These are phyloP conservation scores for Drosophila longiperda DNA, from an alignment of 2,888 invertebrate genomes.

Conservation along the genomic window DNA sequence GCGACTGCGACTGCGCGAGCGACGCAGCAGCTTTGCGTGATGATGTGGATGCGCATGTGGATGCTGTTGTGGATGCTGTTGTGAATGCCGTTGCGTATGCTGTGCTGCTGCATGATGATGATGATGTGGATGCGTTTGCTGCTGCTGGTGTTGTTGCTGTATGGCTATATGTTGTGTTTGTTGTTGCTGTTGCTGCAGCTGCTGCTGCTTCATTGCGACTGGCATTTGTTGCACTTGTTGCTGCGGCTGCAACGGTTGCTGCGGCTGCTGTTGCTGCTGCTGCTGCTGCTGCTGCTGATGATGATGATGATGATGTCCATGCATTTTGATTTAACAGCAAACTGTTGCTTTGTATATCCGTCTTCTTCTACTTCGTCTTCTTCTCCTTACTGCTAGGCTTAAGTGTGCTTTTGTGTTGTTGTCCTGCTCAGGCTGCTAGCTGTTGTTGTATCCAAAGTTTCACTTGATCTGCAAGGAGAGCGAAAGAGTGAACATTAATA, in stretches of 20 bases:
- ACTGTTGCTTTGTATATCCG: constrained; percentile 30
- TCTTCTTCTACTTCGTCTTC: background rate
- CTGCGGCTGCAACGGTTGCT: constrained; percentile 34
- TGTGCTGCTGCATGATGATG: constrained; percentile 30
- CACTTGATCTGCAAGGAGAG: constrained; percentile 69
- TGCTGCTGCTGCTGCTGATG: constrained; percentile 38
- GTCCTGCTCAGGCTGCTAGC: constrained; percentile 44
- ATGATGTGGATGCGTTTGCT: constrained; percentile 33
- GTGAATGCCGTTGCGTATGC: constrained; percentile 25
- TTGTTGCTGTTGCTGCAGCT: constrained; percentile 31
- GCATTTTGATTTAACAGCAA: constrained; percentile 60
- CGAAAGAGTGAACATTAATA: constrained; percentile 15
- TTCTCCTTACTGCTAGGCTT: constrained; percentile 46
- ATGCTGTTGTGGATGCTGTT: constrained; percentile 45
- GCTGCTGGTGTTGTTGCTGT: constrained; percentile 31
- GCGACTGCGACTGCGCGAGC: constrained; percentile 74
- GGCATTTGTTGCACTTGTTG: constrained; percentile 19
- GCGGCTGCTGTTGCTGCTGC: constrained; percentile 35
- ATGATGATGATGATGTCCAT: constrained; percentile 70
- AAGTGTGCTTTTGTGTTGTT: constrained; percentile 49
- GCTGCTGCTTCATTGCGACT: constrained; percentile 18
- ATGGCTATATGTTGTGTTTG: constrained; percentile 36
- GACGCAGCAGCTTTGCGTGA: constrained; percentile 56
- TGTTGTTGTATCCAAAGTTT: constrained; percentile 61
- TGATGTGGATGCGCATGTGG: constrained; percentile 51